Evolutionary conservation across 2,797 vertebrate species (phyloP).

Genomic region (Crenuchus spilurus): DNA sequence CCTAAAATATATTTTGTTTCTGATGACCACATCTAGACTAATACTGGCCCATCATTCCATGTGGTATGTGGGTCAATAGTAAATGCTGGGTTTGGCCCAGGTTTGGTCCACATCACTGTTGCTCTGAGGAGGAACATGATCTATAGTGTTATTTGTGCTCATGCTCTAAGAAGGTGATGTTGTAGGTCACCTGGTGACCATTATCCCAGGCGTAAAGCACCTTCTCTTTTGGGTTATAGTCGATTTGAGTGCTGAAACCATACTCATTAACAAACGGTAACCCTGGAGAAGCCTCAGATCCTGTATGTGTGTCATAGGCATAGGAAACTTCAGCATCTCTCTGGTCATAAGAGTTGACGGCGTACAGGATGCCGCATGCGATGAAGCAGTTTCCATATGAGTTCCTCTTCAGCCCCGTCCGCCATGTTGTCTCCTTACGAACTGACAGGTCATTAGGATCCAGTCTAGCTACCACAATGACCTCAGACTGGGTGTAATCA

Average conservation of each 20-base stretch:
- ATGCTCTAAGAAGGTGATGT: slow-evolving; percentile 86
- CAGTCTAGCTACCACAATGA: slow-evolving; percentile 90
- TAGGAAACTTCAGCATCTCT: slow-evolving; percentile 90
- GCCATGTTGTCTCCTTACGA: slow-evolving; percentile 92
- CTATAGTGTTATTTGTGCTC: slow-evolving; percentile 29
- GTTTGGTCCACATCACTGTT: too few relatives aligned
- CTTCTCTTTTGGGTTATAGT: slow-evolving; percentile 96
- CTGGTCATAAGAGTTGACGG: slow-evolving; percentile 88
- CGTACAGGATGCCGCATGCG: slow-evolving; percentile 92
- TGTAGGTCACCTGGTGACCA: slow-evolving; percentile 91
- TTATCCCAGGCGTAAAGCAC: slow-evolving; percentile 96
- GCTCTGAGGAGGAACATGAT: too few relatives aligned
- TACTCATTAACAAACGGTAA: slow-evolving; percentile 89
- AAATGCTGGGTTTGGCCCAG: too few relatives aligned
- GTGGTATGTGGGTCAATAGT: too few relatives aligned
- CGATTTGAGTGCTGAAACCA: slow-evolving; percentile 91
- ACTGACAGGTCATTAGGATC: slow-evolving; percentile 88
- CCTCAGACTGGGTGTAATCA: slow-evolving; percentile 86
- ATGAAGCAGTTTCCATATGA: slow-evolving; percentile 95
- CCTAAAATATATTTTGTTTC: too few relatives aligned
- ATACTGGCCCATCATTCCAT: too few relatives aligned
- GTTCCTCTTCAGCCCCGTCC: slow-evolving; percentile 87
- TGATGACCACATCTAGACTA: too few relatives aligned
- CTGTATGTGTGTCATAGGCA: slow-evolving; percentile 93
- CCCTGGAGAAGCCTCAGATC: slow-evolving; percentile 84